Conservation (phyloP, 2,888 invertebrate species). For the Tetramorium bicarinatum region DNA sequence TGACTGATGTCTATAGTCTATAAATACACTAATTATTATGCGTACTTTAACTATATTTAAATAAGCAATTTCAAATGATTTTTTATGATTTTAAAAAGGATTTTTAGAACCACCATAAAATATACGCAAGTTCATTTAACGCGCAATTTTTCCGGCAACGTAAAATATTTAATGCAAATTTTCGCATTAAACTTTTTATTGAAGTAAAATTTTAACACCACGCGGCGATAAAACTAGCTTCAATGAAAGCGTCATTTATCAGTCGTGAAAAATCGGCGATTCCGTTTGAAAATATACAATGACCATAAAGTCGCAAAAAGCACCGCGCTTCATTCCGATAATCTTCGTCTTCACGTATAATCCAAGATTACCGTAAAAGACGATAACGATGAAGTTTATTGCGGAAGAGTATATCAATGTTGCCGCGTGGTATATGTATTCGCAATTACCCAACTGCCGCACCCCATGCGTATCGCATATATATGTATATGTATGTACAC, state of each 20-base stretch:
- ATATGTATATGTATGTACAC: not conserved
- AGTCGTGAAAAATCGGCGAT: constrained; percentile 13
- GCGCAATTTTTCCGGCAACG: constrained; percentile 1
- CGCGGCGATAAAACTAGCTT: not conserved
- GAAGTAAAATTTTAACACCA: not conserved
- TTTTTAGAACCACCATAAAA: not conserved
- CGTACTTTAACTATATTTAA: not conserved
- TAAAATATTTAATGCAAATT: constrained; percentile 38
- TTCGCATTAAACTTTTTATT: constrained; percentile 13
- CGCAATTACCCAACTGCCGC: constrained; percentile 31
- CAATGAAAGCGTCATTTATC: constrained; percentile 9
- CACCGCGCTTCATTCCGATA: not conserved
- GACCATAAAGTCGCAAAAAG: not conserved
- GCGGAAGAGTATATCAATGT: constrained; percentile 29
- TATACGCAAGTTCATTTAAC: constrained; percentile 17
- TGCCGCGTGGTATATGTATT: not conserved
- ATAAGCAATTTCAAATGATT: constrained; percentile 1
- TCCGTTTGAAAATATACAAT: constrained; percentile 1
- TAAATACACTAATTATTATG: not conserved
- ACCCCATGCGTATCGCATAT: not conserved
- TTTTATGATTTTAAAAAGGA: not conserved
- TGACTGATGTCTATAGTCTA: not conserved
- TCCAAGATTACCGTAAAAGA: constrained; percentile 17
- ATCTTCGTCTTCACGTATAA: constrained; percentile 18
- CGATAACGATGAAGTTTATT: constrained; percentile 32